Evolutionary conservation across 2,113 vertebrate species (phyloP).

Genomic region (Apus apus): DNA sequence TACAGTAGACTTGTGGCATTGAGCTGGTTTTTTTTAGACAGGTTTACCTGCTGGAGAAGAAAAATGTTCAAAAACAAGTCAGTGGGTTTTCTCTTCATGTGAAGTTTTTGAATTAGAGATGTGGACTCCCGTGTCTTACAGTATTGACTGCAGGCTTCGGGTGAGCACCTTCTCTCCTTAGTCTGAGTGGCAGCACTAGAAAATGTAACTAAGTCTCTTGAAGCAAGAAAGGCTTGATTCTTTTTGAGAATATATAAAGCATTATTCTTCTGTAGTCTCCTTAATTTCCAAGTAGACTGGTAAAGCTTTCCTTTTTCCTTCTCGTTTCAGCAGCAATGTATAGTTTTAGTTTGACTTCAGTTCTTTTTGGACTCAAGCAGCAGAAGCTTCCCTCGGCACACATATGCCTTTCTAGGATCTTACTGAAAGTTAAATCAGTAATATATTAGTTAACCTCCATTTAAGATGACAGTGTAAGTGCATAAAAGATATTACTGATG

Average conservation of each 20-base stretch:
- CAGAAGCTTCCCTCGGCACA: background rate
- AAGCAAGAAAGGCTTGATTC: background rate
- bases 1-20: background rate
- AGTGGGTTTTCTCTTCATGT: background rate
- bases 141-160: background rate
- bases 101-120: background rate
- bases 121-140: background rate
- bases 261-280: background rate
- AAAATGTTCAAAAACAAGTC: background rate
- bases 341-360: background rate
- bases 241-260: background rate
- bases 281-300: background rate
- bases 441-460: background rate
- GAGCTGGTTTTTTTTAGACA: background rate
- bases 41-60: background rate
- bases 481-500: background rate
- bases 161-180: background rate
- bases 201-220: background rate
- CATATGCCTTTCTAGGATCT: background rate
- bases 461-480: background rate
- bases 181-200: background rate
- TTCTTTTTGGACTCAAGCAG: background rate
- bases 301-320: background rate
- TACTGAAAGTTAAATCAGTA: constrained; percentile 26
- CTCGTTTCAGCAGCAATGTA: background rate